Conservation (phyloP, 2,888 invertebrate species). For the Ariolimax columbianus region DNA sequence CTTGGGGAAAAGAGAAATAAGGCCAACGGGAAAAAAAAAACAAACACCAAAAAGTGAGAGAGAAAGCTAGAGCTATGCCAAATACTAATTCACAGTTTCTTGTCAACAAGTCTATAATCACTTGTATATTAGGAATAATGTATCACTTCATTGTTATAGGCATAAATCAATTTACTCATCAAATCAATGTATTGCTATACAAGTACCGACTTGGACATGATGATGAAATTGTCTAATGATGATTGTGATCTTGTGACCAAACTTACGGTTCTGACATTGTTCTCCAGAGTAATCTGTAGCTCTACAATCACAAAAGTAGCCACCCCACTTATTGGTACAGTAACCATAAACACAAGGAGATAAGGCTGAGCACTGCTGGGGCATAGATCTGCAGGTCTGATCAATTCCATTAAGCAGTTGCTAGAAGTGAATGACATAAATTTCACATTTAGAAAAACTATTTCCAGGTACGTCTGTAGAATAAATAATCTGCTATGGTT, state of each 20-base stretch:
- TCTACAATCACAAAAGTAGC: constrained; percentile 74
- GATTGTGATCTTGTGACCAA: not conserved
- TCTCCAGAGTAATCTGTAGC: constrained; percentile 70
- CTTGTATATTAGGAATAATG: too few species aligned
- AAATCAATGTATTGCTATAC: not conserved
- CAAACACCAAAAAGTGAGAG: too few species aligned
- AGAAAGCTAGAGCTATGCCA: too few species aligned
- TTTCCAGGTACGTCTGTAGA: not conserved
- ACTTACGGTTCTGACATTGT: constrained; percentile 67
- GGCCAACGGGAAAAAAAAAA: too few species aligned
- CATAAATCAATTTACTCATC: not conserved
- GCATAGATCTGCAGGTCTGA: constrained; percentile 50
- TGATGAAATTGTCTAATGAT: not conserved
- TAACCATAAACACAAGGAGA: constrained; percentile 68
- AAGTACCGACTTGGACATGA: not conserved
- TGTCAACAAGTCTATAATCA: too few species aligned
- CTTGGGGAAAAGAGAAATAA: too few species aligned
- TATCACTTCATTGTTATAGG: too few species aligned
- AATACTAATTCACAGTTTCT: too few species aligned
- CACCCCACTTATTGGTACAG: constrained; percentile 68
- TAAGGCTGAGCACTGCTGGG: constrained; percentile 52
- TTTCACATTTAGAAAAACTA: too few species aligned
- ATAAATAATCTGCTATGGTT: too few species aligned
- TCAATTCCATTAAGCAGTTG: constrained; percentile 53
- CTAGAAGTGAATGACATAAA: not conserved